A percentile compares a stretch with the other conserved stretches of the same genome.
Conservation (phyloP, 1,140 invertebrate species). For the Prorops nasuta region DNA sequence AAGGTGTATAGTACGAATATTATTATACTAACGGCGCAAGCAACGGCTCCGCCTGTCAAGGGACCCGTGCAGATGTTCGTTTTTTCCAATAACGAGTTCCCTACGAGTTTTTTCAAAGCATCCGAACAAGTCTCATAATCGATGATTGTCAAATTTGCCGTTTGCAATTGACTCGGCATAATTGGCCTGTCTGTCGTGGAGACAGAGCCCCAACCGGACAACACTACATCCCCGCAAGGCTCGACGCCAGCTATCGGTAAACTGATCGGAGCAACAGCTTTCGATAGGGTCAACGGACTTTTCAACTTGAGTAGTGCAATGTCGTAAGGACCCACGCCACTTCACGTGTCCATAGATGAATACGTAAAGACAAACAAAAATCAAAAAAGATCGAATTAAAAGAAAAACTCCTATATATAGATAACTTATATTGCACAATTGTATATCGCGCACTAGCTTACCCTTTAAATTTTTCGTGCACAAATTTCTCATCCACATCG, state of each 20-base stretch:
- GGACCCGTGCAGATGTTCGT: slow-evolving; percentile 59
- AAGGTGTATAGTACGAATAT: too few relatives aligned
- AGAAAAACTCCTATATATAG: slow-evolving; percentile 14
- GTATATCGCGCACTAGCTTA: too few relatives aligned
- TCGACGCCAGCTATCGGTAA: slow-evolving; percentile 49
- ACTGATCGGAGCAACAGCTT: slow-evolving; percentile 56
- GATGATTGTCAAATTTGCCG: not conserved
- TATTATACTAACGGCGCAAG: not conserved
- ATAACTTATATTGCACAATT: not conserved
- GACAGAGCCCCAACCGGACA: slow-evolving; percentile 57
- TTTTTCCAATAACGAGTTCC: slow-evolving; percentile 40
- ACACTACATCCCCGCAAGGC: slow-evolving; percentile 45
- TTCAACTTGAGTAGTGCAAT: slow-evolving; percentile 63
- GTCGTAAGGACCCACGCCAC: slow-evolving; percentile 60
- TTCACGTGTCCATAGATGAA: slow-evolving; percentile 9
- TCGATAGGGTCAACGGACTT: slow-evolving; percentile 57
- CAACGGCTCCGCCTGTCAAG: slow-evolving; percentile 18
- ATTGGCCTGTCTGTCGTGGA: slow-evolving; percentile 5
- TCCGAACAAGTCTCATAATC: slow-evolving; percentile 31
- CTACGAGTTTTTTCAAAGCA: slow-evolving; percentile 30
- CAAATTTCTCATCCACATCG: slow-evolving; percentile 4
- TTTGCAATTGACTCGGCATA: not conserved
- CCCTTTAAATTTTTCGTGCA: slow-evolving; percentile 23
- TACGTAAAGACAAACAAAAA: not conserved
- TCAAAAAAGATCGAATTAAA: slow-evolving; percentile 9